Percentiles rank a stretch among this genome's conserved stretches.
These are phyloP conservation scores for Ectemnius cavifrons DNA, from an alignment of 2,888 invertebrate species.

Conservation along the genomic window DNA sequence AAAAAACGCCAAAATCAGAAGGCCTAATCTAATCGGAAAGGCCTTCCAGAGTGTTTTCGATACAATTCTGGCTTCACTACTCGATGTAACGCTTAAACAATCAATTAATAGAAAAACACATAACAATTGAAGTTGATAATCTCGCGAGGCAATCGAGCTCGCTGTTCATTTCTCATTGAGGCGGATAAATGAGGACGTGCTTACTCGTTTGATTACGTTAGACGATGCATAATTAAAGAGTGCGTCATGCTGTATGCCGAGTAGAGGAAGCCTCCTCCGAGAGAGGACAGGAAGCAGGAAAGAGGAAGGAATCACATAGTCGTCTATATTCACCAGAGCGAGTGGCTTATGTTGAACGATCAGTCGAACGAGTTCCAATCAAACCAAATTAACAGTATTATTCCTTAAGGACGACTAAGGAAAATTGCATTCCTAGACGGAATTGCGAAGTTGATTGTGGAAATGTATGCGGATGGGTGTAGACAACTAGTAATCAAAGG, in stretches of 20 bases:
- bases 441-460: slow-evolving; percentile 12
- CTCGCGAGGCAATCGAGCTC: too few relatives aligned
- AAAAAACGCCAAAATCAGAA: too few relatives aligned
- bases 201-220: slow-evolving; percentile 3
- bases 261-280: neutral
- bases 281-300: slow-evolving; percentile 1
- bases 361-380: neutral
- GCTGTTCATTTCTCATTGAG: neutral
- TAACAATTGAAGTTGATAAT: too few relatives aligned
- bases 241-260: neutral
- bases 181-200: slow-evolving; percentile 4
- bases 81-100: too few relatives aligned
- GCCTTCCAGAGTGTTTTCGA: too few relatives aligned
- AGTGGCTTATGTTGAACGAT: neutral
- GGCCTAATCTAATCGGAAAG: too few relatives aligned
- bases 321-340: neutral
- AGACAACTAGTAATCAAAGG: slow-evolving; percentile 6
- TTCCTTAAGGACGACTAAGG: neutral
- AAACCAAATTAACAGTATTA: neutral
- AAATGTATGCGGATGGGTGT: slow-evolving; percentile 19
- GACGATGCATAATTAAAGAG: slow-evolving; percentile 11
- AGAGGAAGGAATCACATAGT: neutral
- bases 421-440: neutral
- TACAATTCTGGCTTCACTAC: too few relatives aligned
- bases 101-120: too few relatives aligned